These are phyloP conservation scores for Ictalurus punctatus DNA, from an alignment of 2,113 vertebrate species.

Conservation along the genomic window DNA sequence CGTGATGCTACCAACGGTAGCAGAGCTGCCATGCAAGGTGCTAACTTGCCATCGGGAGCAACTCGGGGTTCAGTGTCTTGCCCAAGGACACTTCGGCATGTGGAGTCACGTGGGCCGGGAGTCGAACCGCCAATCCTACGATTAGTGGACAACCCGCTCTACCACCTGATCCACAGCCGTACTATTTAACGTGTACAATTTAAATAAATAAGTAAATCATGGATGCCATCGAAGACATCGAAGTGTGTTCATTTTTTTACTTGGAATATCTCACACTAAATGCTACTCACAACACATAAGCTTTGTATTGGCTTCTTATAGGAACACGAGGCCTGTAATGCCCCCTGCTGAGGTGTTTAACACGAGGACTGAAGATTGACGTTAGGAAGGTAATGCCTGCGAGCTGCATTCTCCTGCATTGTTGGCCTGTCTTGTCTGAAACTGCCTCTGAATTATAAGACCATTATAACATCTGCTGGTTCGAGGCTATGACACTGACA, in stretches of 20 bases:
- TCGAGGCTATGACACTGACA: conserved; percentile 69
- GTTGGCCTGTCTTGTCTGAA: conserved; percentile 58
- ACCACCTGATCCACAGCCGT: too few species aligned
- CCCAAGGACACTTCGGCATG: too few species aligned
- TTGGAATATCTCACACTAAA: neutral
- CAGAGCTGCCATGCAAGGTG: too few species aligned
- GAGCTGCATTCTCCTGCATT: conserved; percentile 59
- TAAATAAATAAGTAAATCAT: neutral
- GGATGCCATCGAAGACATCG: too few species aligned
- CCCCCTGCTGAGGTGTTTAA: conserved; percentile 13
- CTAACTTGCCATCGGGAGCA: too few species aligned
- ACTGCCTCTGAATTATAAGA: conserved; percentile 73
- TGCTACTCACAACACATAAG: neutral
- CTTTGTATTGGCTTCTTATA: neutral
- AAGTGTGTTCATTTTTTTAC: neutral
- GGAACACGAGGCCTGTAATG: neutral
- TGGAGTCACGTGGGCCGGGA: too few species aligned
- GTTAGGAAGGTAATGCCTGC: conserved; percentile 63
- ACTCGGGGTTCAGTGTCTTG: too few species aligned
- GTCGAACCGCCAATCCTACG: too few species aligned
- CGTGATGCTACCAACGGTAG: neutral
- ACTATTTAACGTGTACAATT: too few species aligned
- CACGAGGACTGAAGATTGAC: conserved; percentile 32
- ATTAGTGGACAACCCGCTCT: too few species aligned
- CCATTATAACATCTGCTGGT: conserved; percentile 73